phyloP scores from a whole-genome alignment of 1,140 invertebrate species.

The Dufourea novaeangliae region DNA sequence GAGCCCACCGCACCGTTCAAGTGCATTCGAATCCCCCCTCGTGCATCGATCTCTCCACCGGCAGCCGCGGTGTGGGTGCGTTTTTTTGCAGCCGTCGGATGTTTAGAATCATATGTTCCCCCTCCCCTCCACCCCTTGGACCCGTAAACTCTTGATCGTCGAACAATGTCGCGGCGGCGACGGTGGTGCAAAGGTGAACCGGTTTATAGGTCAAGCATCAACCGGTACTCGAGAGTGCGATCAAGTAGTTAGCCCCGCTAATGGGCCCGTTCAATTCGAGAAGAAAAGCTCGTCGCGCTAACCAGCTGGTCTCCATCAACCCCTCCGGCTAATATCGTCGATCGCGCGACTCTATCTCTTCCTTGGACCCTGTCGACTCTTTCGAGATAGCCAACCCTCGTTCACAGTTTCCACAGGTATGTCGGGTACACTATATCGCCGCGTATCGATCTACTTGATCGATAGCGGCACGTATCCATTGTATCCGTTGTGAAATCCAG shows the following conservation, averaged over 20 bases:
- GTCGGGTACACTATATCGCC: not conserved
- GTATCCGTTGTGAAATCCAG: slow-evolving; percentile 54
- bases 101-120: slow-evolving; percentile 22
- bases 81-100: slow-evolving; percentile 14
- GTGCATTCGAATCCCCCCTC: slow-evolving; percentile 32
- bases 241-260: slow-evolving; percentile 39
- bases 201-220: slow-evolving; percentile 40
- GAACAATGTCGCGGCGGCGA: slow-evolving; percentile 22
- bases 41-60: slow-evolving; percentile 26
- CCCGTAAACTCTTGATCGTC: slow-evolving; percentile 12
- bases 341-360: not conserved
- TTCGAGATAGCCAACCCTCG: too few relatives aligned
- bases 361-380: not conserved
- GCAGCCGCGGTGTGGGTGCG: not conserved
- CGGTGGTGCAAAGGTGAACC: slow-evolving; percentile 33
- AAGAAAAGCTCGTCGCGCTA: slow-evolving; percentile 16
- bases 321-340: not conserved
- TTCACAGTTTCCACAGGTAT: too few relatives aligned
- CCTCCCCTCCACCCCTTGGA: not conserved
- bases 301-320: not conserved
- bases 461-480: slow-evolving; percentile 48
- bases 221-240: slow-evolving; percentile 31
- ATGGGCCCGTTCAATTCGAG: slow-evolving; percentile 31
- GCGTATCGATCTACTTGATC: slow-evolving; percentile 52
- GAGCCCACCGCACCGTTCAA: slow-evolving; percentile 20